Conservation (phyloP, 2,113 vertebrate species). For the Plestiodon gilberti region DNA sequence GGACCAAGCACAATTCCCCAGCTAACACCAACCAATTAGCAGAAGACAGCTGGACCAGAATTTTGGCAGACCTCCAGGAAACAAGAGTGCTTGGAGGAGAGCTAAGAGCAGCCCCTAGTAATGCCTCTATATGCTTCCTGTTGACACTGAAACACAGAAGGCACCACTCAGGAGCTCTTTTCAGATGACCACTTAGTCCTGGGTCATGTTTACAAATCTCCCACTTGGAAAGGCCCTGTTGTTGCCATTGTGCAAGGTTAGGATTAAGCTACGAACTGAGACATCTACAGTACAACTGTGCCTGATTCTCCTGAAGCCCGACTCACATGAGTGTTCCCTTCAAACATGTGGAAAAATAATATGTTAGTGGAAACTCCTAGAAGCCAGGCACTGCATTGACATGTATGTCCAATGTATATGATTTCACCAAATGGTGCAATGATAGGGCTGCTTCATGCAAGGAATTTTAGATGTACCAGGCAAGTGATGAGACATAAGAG, state of each 20-base stretch:
- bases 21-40: not conserved
- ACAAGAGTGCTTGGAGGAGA: not conserved
- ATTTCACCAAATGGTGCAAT: no score
- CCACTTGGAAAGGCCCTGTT: not conserved
- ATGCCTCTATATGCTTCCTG: not conserved
- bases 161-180: not conserved
- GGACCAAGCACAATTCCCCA: not conserved
- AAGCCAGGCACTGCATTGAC: no score
- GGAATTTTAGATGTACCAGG: no score
- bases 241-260: rapidly evolving
- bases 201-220: not conserved
- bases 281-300: not conserved
- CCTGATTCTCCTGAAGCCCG: not conserved
- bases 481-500: no score
- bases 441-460: no score
- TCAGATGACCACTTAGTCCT: not conserved
- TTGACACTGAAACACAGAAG: not conserved
- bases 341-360: no score
- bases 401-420: no score
- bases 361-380: no score
- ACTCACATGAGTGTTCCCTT: no score
- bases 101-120: not conserved
- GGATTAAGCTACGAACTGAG: not conserved
- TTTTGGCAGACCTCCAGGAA: not conserved
- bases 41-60: not conserved